These are phyloP conservation scores for Naja naja DNA, from an alignment of 2,113 vertebrate genomes.

Conservation along the genomic window DNA sequence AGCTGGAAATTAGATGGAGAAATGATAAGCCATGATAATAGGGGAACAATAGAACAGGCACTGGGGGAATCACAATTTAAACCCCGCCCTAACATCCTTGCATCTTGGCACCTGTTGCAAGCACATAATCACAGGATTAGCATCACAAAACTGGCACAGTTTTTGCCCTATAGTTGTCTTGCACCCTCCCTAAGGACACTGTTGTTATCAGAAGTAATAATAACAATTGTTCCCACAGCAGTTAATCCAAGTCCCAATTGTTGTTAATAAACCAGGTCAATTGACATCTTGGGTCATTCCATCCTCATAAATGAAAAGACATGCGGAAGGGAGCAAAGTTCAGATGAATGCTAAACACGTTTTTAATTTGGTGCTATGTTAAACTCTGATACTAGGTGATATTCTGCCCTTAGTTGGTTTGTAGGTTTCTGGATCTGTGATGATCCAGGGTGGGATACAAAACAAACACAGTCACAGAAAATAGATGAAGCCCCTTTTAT, in stretches of 20 bases:
- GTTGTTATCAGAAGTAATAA: neutral
- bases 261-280: neutral
- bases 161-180: neutral
- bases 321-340: neutral
- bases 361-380: neutral
- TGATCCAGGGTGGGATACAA: no score
- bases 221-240: neutral
- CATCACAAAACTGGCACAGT: neutral
- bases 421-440: neutral
- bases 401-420: neutral
- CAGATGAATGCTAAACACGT: neutral
- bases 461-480: no score
- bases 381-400: neutral
- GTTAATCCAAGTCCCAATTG: neutral
- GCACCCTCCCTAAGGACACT: neutral
- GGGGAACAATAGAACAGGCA: neutral
- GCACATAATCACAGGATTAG: neutral
- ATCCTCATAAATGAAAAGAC: neutral
- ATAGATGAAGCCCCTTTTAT: no score
- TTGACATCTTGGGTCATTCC: neutral
- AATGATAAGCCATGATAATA: neutral
- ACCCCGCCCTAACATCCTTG: neutral
- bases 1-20: neutral
- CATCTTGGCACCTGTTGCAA: neutral
- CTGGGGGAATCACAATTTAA: neutral